Base-by-base conservation (phyloP, 2,113 vertebrate species). In the Sclerurus mexicanus region DNA sequence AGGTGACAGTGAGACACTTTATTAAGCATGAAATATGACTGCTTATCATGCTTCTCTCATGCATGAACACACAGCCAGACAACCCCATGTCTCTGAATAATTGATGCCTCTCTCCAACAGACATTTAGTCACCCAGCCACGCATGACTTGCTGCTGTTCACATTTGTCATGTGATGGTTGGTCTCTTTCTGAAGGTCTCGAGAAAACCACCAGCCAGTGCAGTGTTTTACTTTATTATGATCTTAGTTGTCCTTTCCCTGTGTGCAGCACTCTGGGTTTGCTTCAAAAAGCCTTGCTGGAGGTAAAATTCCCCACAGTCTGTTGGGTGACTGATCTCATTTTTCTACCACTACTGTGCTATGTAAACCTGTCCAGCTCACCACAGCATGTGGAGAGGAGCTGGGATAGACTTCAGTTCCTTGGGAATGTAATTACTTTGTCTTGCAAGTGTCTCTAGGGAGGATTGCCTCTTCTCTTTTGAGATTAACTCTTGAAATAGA, bases 21-120 rank as follows among this genome's bases (percentile, higher is more conserved):
- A 67, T 79, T 89, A 89, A 77, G 58, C 63, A 75, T 82, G 84
- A 96, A 94, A 89, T 92, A 91, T 8, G 37, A 28, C 23, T 69
- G 30, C 46, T 91, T 82, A 33, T 63, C 86, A 76, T 58, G 40
- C n/a, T 75, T 89, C 77, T 73, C 23, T 82, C 89, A 35, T 87
- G 56, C 74, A 72, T 75, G 85, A 85, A 37, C 85, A 42, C 42
- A 49, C 5, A 59, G 25, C 37, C 3, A 3, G 63, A 53, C 14
- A 84, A 47, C 55, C 53, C 37, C 0, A 0, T 25, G 77, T 58
- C 75, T 78, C 64, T 91, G 60, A 91, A 82, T 76, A 87, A 82
- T 72, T 64, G 58, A 73, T 24, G n/a, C 25, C 46, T 73, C 28
- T 53, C 76, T 84, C 75, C 79, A 58, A 72, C 2, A 72, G 44